Evolutionary conservation across 2,113 vertebrate species (phyloP), one percentile per base, ranked within the genome.

Genomic region (Boleophthalmus pectinirostris): DNA sequence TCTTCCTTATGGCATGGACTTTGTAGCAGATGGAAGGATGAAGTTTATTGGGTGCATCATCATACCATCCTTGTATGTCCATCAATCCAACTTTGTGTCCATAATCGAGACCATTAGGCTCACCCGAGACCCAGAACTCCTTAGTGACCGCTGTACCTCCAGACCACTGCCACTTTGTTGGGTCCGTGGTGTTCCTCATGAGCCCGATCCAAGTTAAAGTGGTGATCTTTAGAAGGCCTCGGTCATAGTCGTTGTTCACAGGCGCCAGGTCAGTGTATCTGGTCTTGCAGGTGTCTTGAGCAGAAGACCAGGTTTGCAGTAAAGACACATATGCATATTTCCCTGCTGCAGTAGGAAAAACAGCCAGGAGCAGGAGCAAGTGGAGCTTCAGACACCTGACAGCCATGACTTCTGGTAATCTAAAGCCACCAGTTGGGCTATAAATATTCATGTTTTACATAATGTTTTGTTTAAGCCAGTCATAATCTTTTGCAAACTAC

Each of bases 21-120:
- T 23, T 63, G 72, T 54, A 54, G 53, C 53, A 21, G n/a, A 54
- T 10, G 53, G 2, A 54, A 21, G 53, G 18, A 54, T n/a, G 5
- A 3, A 10, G 20, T n/a, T 5, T 7, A 2, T 1, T n/a, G 18
- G 18, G 3, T 1, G 1, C 1, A 54, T 1, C 18, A 21, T n/a
- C 51, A 20, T 10, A 20, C 51, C 51, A 54, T 21, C 8, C 18
- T 21, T 21, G 1, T 9, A 21, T 54, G 51, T n/a, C 3, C n/a
- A 54, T n/a, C 8, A n/a, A 10, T 21, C 7, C 53, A 54, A 54
- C 53, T 2, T 54, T 10, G 21, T 54, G 8, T 54, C 53, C 53
- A 1, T 7, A 2, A 11, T 21, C 8, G 20, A 5, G 8, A 1
- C 53, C 53, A 54, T 54, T 21, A 1, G 53, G 53, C 2, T 54